phyloP scores from a whole-genome alignment of 1,140 invertebrate genomes.

The Conopomorpha cramerella region DNA sequence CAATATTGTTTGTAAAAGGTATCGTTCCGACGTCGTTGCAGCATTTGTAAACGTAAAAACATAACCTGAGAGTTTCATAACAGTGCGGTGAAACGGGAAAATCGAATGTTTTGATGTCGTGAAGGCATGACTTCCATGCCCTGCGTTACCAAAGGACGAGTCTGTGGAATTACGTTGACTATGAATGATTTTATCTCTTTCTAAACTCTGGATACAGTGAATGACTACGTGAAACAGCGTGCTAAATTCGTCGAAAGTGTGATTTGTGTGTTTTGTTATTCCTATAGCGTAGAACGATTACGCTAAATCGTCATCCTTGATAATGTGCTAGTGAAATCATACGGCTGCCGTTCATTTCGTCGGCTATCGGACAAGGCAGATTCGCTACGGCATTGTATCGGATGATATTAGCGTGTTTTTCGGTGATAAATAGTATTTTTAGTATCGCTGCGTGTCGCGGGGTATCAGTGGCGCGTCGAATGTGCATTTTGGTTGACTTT shows the following conservation, averaged over 20 bases:
- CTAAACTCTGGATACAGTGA: conserved; percentile 56
- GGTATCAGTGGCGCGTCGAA: conserved; percentile 11
- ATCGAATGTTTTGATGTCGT: conserved; percentile 49
- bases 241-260: conserved; percentile 55
- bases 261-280: conserved; percentile 54
- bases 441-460: conserved; percentile 26
- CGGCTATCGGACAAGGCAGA: conserved; percentile 22
- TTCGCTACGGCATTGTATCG: conserved; percentile 37
- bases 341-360: conserved; percentile 24
- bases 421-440: conserved; percentile 58
- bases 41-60: too few species aligned
- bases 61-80: conserved; percentile 17
- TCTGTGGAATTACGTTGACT: conserved; percentile 54
- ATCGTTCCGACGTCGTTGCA: too few species aligned
- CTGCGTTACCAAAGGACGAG: conserved; percentile 57
- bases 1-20: too few species aligned
- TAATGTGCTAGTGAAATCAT: conserved; percentile 27
- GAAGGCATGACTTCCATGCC: conserved; percentile 56
- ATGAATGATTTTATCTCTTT: conserved; percentile 62
- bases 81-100: conserved; percentile 22
- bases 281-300: conserved; percentile 15
- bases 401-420: conserved; percentile 35
- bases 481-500: conserved; percentile 36
- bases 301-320: conserved; percentile 23
- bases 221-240: conserved; percentile 55